These are phyloP conservation scores for Butorides virescens DNA, from an alignment of 2,113 vertebrate genomes.

Conservation along the genomic window DNA sequence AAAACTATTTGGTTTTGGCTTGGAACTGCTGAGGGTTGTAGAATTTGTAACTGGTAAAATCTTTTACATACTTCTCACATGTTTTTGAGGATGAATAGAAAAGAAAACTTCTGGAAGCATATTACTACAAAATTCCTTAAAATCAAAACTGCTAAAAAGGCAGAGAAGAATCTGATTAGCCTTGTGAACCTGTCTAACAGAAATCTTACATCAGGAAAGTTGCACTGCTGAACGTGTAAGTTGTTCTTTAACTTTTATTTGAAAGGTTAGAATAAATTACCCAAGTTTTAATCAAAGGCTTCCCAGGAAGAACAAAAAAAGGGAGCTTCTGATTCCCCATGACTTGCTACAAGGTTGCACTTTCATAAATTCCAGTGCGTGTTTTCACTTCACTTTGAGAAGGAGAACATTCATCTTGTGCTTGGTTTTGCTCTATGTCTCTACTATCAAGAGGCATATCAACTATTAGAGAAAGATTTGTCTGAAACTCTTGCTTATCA, in stretches of 20 bases:
- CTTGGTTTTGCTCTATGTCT: not conserved
- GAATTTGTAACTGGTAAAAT: not conserved
- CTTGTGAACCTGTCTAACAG: not conserved
- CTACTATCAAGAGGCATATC: not conserved
- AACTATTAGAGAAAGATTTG: not conserved
- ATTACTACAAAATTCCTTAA: not conserved
- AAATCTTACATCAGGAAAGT: not conserved
- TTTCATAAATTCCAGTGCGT: not conserved
- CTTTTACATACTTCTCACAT: not conserved
- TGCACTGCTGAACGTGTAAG: fast-evolving
- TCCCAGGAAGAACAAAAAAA: not conserved
- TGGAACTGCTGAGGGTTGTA: not conserved
- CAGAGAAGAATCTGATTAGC: not conserved
- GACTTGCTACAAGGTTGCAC: not conserved
- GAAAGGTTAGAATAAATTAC: not conserved
- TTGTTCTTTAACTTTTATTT: not conserved
- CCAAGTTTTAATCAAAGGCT: not conserved
- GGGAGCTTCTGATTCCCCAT: not conserved
- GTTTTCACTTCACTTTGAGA: not conserved
- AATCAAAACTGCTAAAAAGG: not conserved
- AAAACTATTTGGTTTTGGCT: not conserved
- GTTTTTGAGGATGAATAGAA: not conserved
- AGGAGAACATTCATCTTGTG: not conserved
- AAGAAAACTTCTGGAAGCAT: not conserved
- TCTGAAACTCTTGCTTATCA: not conserved